These are phyloP conservation scores for Dallia pectoralis DNA, from an alignment of 2,797 vertebrate species.

Conservation along the genomic window DNA sequence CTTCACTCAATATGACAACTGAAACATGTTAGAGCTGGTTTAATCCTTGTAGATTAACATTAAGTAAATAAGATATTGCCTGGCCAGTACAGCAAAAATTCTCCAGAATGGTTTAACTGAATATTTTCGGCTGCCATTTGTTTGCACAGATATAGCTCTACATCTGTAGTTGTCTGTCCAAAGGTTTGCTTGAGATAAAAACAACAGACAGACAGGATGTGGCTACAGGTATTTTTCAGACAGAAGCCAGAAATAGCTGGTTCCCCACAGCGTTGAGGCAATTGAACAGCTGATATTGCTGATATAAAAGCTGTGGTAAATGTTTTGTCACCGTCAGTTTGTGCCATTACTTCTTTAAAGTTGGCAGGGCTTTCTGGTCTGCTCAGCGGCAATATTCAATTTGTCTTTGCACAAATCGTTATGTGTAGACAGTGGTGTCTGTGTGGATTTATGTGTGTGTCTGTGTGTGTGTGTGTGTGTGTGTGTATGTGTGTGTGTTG, in stretches of 20 bases:
- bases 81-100: not conserved
- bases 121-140: conserved; percentile 1
- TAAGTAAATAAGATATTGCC: not conserved
- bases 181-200: not conserved
- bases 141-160: conserved; percentile 1
- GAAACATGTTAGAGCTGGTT: not conserved
- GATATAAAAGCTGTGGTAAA: conserved; percentile 51
- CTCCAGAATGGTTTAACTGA: not conserved
- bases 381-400: conserved; percentile 41
- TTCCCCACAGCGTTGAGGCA: conserved; percentile 23
- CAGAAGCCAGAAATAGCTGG: conserved; percentile 1
- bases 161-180: not conserved
- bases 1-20: not conserved
- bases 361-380: conserved; percentile 24
- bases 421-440: not conserved
- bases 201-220: conserved; percentile 17
- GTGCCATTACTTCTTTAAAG: conserved; percentile 46
- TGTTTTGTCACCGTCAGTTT: conserved; percentile 19
- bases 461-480: not conserved
- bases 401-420: conserved; percentile 44
- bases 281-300: conserved; percentile 38
- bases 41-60: not conserved
- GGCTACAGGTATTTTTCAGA: conserved; percentile 21
- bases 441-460: not conserved
- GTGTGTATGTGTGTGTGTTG: not conserved